Base-by-base conservation (phyloP, 2,888 invertebrate species). In the Phengaris arion region DNA sequence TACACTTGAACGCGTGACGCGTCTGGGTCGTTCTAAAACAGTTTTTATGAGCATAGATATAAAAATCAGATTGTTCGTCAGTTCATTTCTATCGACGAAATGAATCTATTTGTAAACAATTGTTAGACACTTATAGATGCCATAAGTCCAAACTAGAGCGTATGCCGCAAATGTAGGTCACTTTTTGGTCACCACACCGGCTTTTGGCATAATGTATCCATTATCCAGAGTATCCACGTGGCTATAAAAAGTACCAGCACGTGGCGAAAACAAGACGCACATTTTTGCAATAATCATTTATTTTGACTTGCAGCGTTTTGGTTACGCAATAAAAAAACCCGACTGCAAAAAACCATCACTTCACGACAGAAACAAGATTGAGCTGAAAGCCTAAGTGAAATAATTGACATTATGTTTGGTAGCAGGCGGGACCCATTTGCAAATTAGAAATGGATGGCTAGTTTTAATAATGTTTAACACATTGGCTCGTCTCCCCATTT, bases 21-120 rank as follows among this genome's bases (percentile, higher is more conserved):
- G 45, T 6, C 64, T 64, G 12, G 35, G 12, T 8, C 13, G 6
- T 45, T 45, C 64, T 45, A 13, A 64, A 64, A 12, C 12, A 45
- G 13, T 45, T 12, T 35, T 6, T 64, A 45, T 35, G 12, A 6
- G 9, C 5, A 64, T 64, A 6, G 2, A 0, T 6, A 64, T 45
- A 64, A 12, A 64, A 64, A 45, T 45, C 35, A 45, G 35, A 64
- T 45, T 64, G 35, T 35, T 35, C 2, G 10, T 64, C 35, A 9
- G 35, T 64, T 35, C 10, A 52, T 54, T 72, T 72, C 52, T 72
- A 72, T 72, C 6, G 4, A 54, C 13, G 35, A 54, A 72, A 35
- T 72, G 22, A 22, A n/a, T 72, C 72, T 72, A 72, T 72, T 54
- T 72, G 52, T 52, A 72, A 54, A 54, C 72, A 72, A 35, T 72